Conservation (phyloP, 2,888 invertebrate species). For the Yponomeuta evonymella region DNA sequence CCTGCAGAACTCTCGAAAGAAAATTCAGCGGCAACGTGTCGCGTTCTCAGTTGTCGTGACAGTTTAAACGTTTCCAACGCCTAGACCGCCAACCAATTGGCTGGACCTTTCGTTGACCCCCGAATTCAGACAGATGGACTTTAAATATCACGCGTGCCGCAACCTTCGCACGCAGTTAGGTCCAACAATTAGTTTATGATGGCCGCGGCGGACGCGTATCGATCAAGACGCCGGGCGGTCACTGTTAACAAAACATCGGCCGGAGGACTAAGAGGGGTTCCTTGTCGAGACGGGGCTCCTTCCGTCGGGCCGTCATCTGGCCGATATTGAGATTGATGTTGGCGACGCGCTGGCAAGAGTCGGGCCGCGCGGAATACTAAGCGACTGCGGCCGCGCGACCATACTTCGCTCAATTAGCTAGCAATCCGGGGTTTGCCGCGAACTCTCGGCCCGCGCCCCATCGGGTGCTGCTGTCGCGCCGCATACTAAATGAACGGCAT, state of each 20-base stretch:
- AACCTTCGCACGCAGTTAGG: background rate
- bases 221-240: constrained; percentile 16
- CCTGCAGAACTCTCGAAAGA: too few species aligned
- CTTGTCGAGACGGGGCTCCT: constrained; percentile 59
- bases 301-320: constrained; percentile 64
- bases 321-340: constrained; percentile 73
- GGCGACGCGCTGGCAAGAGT: constrained; percentile 39
- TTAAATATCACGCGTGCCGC: too few species aligned
- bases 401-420: constrained; percentile 69
- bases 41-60: too few species aligned
- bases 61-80: too few species aligned
- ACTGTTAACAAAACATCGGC: constrained; percentile 41
- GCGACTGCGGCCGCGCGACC: constrained; percentile 39
- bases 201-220: constrained; percentile 2
- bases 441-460: constrained; percentile 34
- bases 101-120: too few species aligned
- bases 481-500: constrained; percentile 67
- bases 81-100: too few species aligned
- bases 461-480: constrained; percentile 35
- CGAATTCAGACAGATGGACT: too few species aligned
- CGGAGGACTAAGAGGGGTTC: constrained; percentile 62
- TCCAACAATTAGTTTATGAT: background rate
- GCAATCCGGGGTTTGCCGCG: constrained; percentile 40
- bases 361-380: constrained; percentile 65
- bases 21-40: too few species aligned